Base-by-base conservation (phyloP, 2,797 vertebrate species). In the Gouania willdenowi region DNA sequence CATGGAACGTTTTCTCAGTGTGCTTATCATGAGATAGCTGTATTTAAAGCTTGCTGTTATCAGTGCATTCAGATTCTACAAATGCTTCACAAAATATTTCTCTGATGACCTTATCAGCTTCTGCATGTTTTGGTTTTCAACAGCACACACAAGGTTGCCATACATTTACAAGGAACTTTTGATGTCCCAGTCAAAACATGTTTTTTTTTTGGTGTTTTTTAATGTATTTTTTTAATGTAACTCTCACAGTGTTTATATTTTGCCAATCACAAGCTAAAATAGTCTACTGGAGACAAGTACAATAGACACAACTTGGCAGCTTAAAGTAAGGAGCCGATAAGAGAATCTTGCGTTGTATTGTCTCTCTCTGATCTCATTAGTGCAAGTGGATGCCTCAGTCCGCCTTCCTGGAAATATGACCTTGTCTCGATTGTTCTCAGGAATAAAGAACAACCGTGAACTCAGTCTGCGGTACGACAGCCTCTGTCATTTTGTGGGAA, bases 391-490 rank as follows among this genome's bases (percentile, higher is more conserved):
- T 20, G 43, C 30, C 24, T 10, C 13, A 24, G 3, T 39, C 41
- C 21, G 50, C 66, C 47, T 57, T 32, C 43, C 8, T 42, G 57
- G 66, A 83, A 74, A 77, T 37, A 39, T 37, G 31, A 77, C 42
- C 45, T 45, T 43, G 33, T 16, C 24, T 38, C 20, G 17, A 64
- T 66, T 72, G 40, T 77, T 49, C n/a, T 54, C 14, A 55, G 26
- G 49, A 53, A 54, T 48, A 15, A 70, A 73, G 66, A 56, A 39
- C 22, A 69, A 49, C 41, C 26, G 23, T 8, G 40, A 47, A 44
- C 11, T 33, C 26, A 44, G 44, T 44, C 45, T 24, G 34, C 28
- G 26, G 5, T 32, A 40, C 39, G 24, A 13, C 17, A 19, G 23
- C 18, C 11, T 50, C 22, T 12, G 8, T 58, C 48, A n/a, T 33